Evolutionary conservation across 2,888 invertebrate species (phyloP).

Genomic region (Micropterix aruncella): DNA sequence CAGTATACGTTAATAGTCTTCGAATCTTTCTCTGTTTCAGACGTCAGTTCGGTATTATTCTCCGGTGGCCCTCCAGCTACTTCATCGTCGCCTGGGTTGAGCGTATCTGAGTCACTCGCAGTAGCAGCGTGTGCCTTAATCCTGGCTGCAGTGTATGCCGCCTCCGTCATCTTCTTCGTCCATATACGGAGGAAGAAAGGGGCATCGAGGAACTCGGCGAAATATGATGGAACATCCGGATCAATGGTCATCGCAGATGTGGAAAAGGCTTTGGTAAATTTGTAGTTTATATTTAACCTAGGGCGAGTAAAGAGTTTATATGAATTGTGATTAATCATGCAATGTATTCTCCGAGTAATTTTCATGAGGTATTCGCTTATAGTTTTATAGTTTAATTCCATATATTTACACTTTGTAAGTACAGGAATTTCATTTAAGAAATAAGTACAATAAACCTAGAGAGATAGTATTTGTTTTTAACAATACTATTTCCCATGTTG

Average conservation of each 20-base stretch:
- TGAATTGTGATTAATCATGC: too few species aligned
- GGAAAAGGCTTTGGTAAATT: conserved; percentile 13
- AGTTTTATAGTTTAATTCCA: too few species aligned
- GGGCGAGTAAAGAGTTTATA: too few species aligned
- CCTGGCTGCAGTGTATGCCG: conserved; percentile 68
- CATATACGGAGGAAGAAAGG: conserved; percentile 54
- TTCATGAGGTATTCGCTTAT: too few species aligned
- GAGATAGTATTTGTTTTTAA: too few species aligned
- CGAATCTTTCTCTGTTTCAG: too few species aligned
- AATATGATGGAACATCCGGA: not conserved
- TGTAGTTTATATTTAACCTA: too few species aligned
- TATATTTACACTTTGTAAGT: too few species aligned
- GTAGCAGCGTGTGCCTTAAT: conserved; percentile 70
- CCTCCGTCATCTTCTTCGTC: conserved; percentile 69
- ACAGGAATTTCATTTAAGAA: too few species aligned
- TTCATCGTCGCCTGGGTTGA: conserved; percentile 44
- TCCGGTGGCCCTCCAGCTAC: conserved; percentile 43
- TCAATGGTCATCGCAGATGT: conserved; percentile 11
- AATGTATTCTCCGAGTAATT: too few species aligned
- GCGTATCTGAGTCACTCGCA: conserved; percentile 64
- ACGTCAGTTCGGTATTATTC: conserved; percentile 68
- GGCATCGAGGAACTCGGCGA: conserved; percentile 17
- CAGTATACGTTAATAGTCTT: not conserved
- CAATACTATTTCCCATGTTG: too few species aligned
- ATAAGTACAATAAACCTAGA: too few species aligned